phyloP scores from a whole-genome alignment of 2,797 vertebrate genomes.

The Uromys caudimaculatus region DNA sequence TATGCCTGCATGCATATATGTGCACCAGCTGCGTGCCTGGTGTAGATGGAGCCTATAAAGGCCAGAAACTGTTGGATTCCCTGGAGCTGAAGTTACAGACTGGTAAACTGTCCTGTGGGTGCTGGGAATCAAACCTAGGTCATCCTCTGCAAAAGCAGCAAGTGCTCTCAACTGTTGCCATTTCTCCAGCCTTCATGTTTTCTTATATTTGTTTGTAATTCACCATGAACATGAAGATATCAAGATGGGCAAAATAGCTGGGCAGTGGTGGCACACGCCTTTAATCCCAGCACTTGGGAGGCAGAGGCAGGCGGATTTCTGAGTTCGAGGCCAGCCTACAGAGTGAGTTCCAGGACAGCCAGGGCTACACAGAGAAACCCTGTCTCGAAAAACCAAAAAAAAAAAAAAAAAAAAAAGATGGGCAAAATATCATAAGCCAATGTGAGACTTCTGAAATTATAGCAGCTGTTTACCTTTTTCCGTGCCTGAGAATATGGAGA shows the following conservation, averaged over 20 bases:
- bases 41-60: not conserved
- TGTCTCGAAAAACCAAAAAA: too few species aligned
- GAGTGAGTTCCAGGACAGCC: too few species aligned
- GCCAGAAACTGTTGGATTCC: not conserved
- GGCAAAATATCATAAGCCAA: not conserved
- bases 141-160: not conserved
- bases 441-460: not conserved
- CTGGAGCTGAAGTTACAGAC: not conserved
- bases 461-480: conserved; percentile 92
- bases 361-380: too few species aligned
- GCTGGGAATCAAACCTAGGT: not conserved
- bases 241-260: not conserved
- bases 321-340: too few species aligned
- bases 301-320: too few species aligned
- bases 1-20: too few species aligned
- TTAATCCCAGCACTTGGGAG: too few species aligned
- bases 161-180: not conserved
- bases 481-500: conserved; percentile 95
- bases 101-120: not conserved
- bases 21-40: too few species aligned
- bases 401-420: too few species aligned
- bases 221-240: not conserved
- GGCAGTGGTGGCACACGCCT: too few species aligned
- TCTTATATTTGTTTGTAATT: not conserved
- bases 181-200: not conserved